Evolutionary conservation across 2,797 vertebrate genomes (phyloP).

Genomic region (Semotilus atromaculatus): DNA sequence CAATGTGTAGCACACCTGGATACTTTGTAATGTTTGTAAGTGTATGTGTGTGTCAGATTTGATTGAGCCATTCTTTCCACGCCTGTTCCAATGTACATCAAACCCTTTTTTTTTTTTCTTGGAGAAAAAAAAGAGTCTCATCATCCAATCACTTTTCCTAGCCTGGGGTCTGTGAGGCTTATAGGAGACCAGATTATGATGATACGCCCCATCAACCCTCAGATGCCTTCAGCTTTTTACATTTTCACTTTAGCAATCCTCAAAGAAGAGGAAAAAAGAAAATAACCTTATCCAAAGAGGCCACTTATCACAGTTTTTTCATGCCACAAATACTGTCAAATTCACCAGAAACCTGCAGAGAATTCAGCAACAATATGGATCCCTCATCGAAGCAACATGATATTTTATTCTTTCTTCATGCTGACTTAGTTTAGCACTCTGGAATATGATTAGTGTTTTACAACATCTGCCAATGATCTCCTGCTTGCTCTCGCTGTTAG

Average conservation of each 20-base stretch:
- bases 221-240: slow-evolving; percentile 32
- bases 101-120: slow-evolving; percentile 24
- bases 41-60: slow-evolving; percentile 16
- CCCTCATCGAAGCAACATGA: slow-evolving; percentile 29
- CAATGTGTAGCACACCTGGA: slow-evolving; percentile 10
- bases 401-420: slow-evolving; percentile 29
- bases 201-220: slow-evolving; percentile 20
- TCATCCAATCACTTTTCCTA: slow-evolving; percentile 7
- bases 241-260: slow-evolving; percentile 21
- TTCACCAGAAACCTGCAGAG: slow-evolving; percentile 25
- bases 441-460: slow-evolving; percentile 38
- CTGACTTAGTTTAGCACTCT: slow-evolving; percentile 35
- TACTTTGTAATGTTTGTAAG: slow-evolving; percentile 12
- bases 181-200: slow-evolving; percentile 8
- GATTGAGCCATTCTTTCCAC: slow-evolving; percentile 17
- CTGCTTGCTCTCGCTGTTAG: slow-evolving; percentile 28
- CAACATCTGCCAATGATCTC: slow-evolving; percentile 27
- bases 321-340: slow-evolving; percentile 22
- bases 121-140: slow-evolving; percentile 22
- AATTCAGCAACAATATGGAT: slow-evolving; percentile 29
- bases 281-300: slow-evolving; percentile 1
- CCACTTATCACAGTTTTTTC: slow-evolving; percentile 28
- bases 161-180: slow-evolving; percentile 30
- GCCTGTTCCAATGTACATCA: slow-evolving; percentile 27
- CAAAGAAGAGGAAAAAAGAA: slow-evolving; percentile 26